phyloP scores from a whole-genome alignment of 2,797 vertebrate species.

The Lagodon rhomboides region DNA sequence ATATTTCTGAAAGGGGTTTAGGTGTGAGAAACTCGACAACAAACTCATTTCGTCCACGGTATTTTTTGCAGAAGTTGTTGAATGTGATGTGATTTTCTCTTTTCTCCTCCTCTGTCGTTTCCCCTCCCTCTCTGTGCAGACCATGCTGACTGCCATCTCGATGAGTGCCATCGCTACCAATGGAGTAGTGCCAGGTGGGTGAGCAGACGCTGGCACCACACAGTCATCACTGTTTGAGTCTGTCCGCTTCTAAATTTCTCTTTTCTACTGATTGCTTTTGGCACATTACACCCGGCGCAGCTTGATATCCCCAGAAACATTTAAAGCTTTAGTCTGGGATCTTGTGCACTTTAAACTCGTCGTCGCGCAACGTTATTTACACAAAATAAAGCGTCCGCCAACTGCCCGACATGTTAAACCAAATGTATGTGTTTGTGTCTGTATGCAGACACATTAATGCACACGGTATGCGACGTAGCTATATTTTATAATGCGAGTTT shows the following conservation, averaged over 20 bases:
- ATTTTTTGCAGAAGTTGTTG: conserved; percentile 9
- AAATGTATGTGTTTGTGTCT: conserved; percentile 27
- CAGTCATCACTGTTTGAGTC: conserved; percentile 75
- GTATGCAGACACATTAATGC: conserved; percentile 28
- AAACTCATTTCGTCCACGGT: not conserved
- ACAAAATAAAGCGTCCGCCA: conserved; percentile 69
- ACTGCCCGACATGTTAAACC: conserved; percentile 35
- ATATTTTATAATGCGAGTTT: conserved; percentile 65
- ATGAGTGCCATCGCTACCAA: conserved; percentile 99
- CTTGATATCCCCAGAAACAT: conserved; percentile 72
- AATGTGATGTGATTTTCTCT: conserved; percentile 33
- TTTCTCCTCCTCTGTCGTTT: conserved; percentile 34
- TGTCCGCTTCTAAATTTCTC: conserved; percentile 72
- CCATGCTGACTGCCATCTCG: conserved; percentile 99
- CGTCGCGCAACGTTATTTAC: conserved; percentile 60
- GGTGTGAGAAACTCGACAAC: conserved; percentile 2
- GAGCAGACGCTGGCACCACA: conserved; percentile 77
- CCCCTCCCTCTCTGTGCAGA: conserved; percentile 81
- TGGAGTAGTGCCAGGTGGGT: conserved; percentile 98
- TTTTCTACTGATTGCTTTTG: conserved; percentile 74
- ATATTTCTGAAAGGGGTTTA: not conserved
- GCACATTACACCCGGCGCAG: conserved; percentile 66
- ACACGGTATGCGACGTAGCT: conserved; percentile 25
- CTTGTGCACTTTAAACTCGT: conserved; percentile 65
- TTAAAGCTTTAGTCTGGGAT: conserved; percentile 67